Base-by-base conservation (phyloP, 2,888 invertebrate species). In the Bembecia ichneumoniformis region DNA sequence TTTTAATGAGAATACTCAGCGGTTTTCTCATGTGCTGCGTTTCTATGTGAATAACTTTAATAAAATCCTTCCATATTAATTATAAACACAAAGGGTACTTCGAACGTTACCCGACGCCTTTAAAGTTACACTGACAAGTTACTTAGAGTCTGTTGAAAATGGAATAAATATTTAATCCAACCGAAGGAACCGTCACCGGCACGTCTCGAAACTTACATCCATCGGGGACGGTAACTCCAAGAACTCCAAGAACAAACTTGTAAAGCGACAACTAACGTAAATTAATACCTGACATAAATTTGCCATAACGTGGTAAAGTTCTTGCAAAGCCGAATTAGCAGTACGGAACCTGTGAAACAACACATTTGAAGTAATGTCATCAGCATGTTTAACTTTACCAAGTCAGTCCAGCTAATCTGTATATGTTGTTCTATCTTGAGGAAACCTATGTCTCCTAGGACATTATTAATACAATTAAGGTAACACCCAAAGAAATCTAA, bases 231-330 rank as follows among this genome's bases (percentile, higher is more conserved):
- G 66, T n/a, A n/a, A n/a, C n/a, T n/a, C n/a, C n/a, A n/a, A n/a
- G 28, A 68, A 70, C 71, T 68, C 57, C 54, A 51, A 11, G 45
- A 56, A 59, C 61, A 62, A 78, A 80, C 77, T 79, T 77, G 63
- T 63, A 56, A 66, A 63, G 74, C 74, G 71, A 75, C 80, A 77
- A 80, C 82, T 77, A 75, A 74, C 75, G 74, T 83, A 82, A 86
- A 84, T 86, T 86, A 86, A 84, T 87, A 82, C 82, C 83, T 82
- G 86, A 82, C 86, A 83, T 84, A 81, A 86, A 86, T 87, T 84
- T 83, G 83, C 84, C 84, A 84, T 83, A 82, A 81, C 77, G 75
- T 71, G 44, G 44, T 17, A 40, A 14, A 13, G 13, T 13, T 14
- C n/a, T 13, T 13, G 14, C 40, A 40, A 40, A 14, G 14, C 11